Evolutionary conservation across 2,797 vertebrate species (phyloP).

Genomic region (Lutjanus argentimaculatus): DNA sequence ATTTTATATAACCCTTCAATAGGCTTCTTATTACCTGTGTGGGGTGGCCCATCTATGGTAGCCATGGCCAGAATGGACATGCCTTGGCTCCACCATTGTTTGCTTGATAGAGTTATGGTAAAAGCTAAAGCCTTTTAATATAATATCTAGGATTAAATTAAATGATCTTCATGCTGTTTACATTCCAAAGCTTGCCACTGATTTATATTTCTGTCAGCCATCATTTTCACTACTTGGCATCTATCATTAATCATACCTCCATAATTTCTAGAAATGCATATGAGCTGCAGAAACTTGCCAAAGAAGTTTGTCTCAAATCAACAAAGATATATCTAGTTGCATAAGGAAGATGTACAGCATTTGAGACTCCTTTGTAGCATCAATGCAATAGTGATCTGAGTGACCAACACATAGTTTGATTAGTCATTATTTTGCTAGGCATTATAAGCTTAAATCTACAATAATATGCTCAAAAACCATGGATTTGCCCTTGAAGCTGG

Average conservation of each 20-base stretch:
- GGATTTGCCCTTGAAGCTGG: constrained; percentile 97
- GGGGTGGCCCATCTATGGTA: neutral
- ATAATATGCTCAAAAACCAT: constrained; percentile 96
- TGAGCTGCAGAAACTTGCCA: constrained; percentile 28
- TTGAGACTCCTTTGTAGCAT: constrained; percentile 43
- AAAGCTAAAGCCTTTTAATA: constrained; percentile 27
- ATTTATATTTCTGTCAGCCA: constrained; percentile 23
- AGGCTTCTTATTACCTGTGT: neutral
- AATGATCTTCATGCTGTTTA: constrained; percentile 48
- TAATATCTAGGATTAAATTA: constrained; percentile 14
- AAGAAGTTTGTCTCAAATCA: constrained; percentile 33
- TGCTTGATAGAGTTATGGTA: constrained; percentile 18
- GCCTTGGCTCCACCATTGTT: neutral
- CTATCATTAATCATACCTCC: constrained; percentile 14
- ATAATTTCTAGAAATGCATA: constrained; percentile 27
- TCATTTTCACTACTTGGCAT: constrained; percentile 1
- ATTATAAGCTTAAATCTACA: constrained; percentile 92
- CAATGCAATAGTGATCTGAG: constrained; percentile 22
- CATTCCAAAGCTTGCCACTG: constrained; percentile 25
- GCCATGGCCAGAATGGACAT: neutral
- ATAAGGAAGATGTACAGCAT: constrained; percentile 53
- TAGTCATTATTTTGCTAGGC: constrained; percentile 16
- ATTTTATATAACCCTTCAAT: no score
- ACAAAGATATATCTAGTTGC: constrained; percentile 43
- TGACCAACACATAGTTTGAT: neutral